Evolutionary conservation across 2,797 vertebrate genomes (phyloP).

Genomic region (Phrynocephalus guinanensis): DNA sequence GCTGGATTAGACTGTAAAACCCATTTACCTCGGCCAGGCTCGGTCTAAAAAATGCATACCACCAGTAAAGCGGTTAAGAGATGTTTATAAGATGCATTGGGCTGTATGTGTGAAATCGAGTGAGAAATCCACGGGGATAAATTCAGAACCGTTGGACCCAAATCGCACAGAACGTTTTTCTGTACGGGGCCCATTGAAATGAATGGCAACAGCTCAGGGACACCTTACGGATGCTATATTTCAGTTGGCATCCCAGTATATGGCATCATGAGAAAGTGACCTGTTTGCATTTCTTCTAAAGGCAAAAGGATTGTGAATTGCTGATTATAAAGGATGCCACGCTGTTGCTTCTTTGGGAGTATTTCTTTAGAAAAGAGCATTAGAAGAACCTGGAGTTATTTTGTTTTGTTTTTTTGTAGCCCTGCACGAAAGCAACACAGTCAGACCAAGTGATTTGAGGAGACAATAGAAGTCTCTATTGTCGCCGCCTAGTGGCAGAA

Average conservation of each 20-base stretch:
- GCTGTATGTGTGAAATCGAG: neutral
- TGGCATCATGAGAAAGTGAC: neutral
- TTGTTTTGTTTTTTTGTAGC: neutral
- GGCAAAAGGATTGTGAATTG: neutral
- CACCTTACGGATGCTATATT: neutral
- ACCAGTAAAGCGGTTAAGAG: neutral
- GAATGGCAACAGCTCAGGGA: neutral
- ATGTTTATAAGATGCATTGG: neutral
- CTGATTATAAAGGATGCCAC: neutral
- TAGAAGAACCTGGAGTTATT: neutral
- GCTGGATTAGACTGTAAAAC: neutral
- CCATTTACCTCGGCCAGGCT: neutral
- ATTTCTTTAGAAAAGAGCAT: neutral
- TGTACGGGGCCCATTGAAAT: neutral
- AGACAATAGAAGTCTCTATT: slow-evolving; percentile 69
- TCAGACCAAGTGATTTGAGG: neutral
- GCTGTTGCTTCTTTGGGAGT: neutral
- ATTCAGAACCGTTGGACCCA: neutral
- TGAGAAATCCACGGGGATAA: neutral
- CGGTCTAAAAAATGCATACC: neutral
- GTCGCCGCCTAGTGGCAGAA: slow-evolving; percentile 77
- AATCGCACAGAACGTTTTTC: neutral
- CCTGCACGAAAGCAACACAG: neutral
- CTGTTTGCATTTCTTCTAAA: neutral
- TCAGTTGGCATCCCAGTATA: neutral